Conservation (phyloP, 64 coral and sea anemone species). For the Actinia tenebrosa region DNA sequence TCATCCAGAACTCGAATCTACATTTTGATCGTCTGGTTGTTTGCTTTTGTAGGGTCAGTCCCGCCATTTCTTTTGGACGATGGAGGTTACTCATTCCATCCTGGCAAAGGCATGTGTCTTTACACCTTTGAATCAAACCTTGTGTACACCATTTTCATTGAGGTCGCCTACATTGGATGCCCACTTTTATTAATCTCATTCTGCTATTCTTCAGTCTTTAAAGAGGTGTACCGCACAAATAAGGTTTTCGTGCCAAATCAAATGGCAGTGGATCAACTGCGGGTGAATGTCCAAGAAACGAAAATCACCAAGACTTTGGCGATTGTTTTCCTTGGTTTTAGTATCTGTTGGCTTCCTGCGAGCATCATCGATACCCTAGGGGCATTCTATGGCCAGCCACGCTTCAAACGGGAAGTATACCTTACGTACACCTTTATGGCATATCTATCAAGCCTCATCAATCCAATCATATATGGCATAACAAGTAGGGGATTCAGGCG, state of each 20-base stretch:
- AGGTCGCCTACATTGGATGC: constrained; percentile 15
- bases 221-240: constrained; percentile 30
- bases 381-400: constrained; percentile 12
- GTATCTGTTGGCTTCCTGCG: constrained; percentile 73
- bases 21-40: constrained; percentile 3
- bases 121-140: constrained; percentile 32
- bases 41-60: constrained; percentile 8
- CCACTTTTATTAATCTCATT: constrained; percentile 20
- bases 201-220: constrained; percentile 39
- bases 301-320: constrained; percentile 49
- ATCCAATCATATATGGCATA: constrained; percentile 69
- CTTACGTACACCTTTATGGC: constrained; percentile 56
- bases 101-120: constrained; percentile 8
- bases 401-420: constrained; percentile 42
- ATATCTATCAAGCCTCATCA: constrained; percentile 56
- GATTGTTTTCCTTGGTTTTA: constrained; percentile 48
- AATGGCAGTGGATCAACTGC: neutral
- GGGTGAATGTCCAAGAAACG: constrained; percentile 37
- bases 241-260: constrained; percentile 27
- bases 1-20: neutral
- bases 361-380: constrained; percentile 48
- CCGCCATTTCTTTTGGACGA: constrained; percentile 9
- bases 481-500: constrained; percentile 57
- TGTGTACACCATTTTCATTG: constrained; percentile 31
- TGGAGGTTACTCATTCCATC: constrained; percentile 15